Base-by-base conservation (phyloP, 2,113 vertebrate genomes). In the Laticauda colubrina region DNA sequence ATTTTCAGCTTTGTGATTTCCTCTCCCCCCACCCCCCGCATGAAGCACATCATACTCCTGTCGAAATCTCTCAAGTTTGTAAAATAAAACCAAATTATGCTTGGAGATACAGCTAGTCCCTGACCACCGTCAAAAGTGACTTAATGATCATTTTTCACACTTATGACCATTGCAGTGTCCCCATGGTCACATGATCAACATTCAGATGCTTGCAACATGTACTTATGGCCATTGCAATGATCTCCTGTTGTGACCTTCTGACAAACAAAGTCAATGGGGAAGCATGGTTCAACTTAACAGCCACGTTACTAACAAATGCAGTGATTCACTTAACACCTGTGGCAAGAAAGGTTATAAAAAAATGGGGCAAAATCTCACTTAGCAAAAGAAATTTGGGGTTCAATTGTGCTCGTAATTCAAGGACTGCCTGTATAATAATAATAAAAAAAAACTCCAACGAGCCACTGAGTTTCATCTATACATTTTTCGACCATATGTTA, bases 21-120 rank as follows among this genome's bases (percentile, higher is more conserved):
- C 0, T 1, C 2, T 6, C 8, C 1, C 5, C 4, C 0, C 0
- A 29, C 61, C 11, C 69, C 20, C 34, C 34, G 34, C 34, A 39
- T 18, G 21, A 81, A 81, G 18, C 34, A 81, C 18, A 39, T 9
- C 48, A 39, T 7, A 75, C 6, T 39, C 69, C n/a, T 1, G 2
- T 75, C 5, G 1, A 81, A 81, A 81, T 81, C 14, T 39, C 34
- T 81, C 69, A 39, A 81, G 69, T 39, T 39, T 18, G 69, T 39
- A 81, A 75, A 39, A 81, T 81, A 81, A 81, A 81, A 20, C n/a
- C 15, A 81, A 39, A 34, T 81, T 34, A 81, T 81, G 69, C 6
- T 81, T 81, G 7, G 18, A 81, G 69, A 81, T 39, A 69, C 29
- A 69, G 64, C 29, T n/a, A n/a, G 64, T 15, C 4, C 64, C n/a